phyloP scores from a whole-genome alignment of 2,113 vertebrate species.

The Xiphophorus maculatus region DNA sequence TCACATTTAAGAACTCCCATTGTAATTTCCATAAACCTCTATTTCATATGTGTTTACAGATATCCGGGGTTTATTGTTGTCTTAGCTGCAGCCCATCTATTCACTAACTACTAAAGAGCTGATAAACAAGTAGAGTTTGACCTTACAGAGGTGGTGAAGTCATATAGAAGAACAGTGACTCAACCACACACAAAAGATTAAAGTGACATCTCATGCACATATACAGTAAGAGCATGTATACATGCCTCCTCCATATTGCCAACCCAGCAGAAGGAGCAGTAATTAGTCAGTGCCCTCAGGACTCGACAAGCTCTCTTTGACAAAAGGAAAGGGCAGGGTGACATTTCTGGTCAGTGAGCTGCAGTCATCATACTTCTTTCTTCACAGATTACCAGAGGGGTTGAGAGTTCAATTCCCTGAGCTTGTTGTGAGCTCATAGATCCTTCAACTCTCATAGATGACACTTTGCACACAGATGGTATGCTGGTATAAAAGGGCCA shows the following conservation, averaged over 20 bases:
- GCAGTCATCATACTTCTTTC: constrained; percentile 54
- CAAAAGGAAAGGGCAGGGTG: constrained; percentile 78
- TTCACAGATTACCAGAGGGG: constrained; percentile 69
- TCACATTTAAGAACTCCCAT: neutral
- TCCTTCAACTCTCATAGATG: constrained; percentile 69
- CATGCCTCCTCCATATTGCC: constrained; percentile 23
- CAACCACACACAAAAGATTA: constrained; percentile 15
- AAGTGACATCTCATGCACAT: constrained; percentile 43
- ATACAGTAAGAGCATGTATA: constrained; percentile 22
- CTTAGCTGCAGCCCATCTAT: constrained; percentile 59
- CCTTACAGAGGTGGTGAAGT: constrained; percentile 57
- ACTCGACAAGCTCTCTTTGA: constrained; percentile 69
- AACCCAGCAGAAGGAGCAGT: constrained; percentile 61
- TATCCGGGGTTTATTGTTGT: neutral
- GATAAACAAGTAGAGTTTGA: constrained; percentile 54
- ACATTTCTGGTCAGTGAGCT: constrained; percentile 74
- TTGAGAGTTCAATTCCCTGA: constrained; percentile 73
- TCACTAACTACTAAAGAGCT: constrained; percentile 32
- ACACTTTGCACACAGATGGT: constrained; percentile 44
- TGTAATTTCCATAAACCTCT: constrained; percentile 9
- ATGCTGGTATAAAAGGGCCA: constrained; percentile 21
- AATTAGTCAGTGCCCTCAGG: constrained; percentile 76
- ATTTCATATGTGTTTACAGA: constrained; percentile 11
- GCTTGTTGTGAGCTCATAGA: constrained; percentile 54
- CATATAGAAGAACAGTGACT: constrained; percentile 42